phyloP scores from a whole-genome alignment of 1,140 invertebrate genomes.

The Teleopsis dalmanni region DNA sequence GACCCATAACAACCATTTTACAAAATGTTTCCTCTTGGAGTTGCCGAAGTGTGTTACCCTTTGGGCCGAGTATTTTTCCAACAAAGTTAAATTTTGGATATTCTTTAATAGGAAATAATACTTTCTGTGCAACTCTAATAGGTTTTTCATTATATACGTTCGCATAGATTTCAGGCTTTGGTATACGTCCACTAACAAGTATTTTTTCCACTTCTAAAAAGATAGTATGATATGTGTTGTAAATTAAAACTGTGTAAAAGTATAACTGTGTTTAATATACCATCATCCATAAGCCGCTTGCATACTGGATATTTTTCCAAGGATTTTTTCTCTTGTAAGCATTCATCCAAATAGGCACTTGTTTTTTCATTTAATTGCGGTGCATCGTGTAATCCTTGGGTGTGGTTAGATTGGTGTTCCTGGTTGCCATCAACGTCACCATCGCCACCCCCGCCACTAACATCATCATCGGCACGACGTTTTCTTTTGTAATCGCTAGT shows the following conservation, averaged over 20 bases:
- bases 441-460: slow-evolving; percentile 14
- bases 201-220: slow-evolving; percentile 58
- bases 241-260: not conserved
- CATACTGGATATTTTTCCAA: slow-evolving; percentile 29
- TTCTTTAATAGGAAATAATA: slow-evolving; percentile 76
- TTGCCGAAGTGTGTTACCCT: slow-evolving; percentile 85
- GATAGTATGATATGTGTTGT: slow-evolving; percentile 6
- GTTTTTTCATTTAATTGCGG: slow-evolving; percentile 39
- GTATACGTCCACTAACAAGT: slow-evolving; percentile 51
- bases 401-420: slow-evolving; percentile 21
- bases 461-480: slow-evolving; percentile 33
- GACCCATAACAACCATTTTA: slow-evolving; percentile 90
- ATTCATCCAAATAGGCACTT: slow-evolving; percentile 36
- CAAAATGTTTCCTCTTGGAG: slow-evolving; percentile 92
- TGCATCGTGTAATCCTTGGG: slow-evolving; percentile 22
- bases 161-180: slow-evolving; percentile 59
- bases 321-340: slow-evolving; percentile 35
- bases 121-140: slow-evolving; percentile 74
- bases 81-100: slow-evolving; percentile 93
- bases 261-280: slow-evolving; percentile 16
- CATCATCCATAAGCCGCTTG: slow-evolving; percentile 37
- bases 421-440: slow-evolving; percentile 22
- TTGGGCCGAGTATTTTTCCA: slow-evolving; percentile 86
- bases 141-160: slow-evolving; percentile 83
- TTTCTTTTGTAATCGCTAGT: slow-evolving; percentile 39